These are phyloP conservation scores for Eucriotettix oculatus DNA, from an alignment of 2,888 invertebrate genomes.

Conservation along the genomic window DNA sequence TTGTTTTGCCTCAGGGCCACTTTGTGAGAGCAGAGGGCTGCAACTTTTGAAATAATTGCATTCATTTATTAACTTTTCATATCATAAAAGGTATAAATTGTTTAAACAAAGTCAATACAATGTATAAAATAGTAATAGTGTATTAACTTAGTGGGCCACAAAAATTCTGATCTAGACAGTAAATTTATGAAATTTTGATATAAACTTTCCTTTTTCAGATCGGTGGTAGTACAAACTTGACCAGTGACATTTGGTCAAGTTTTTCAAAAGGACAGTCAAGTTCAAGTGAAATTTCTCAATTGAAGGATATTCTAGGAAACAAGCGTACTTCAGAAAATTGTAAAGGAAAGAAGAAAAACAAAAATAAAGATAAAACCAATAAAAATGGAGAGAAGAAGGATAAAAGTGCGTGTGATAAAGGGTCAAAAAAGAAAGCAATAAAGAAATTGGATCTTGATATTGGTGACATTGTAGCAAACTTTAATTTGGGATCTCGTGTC, in stretches of 20 bases:
- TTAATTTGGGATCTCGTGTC: not conserved
- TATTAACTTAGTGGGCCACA: no score
- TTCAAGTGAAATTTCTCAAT: not conserved
- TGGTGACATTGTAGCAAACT: not conserved
- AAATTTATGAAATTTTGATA: not conserved
- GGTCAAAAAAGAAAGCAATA: slow-evolving; percentile 1
- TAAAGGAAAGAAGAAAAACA: slow-evolving; percentile 1
- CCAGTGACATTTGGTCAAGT: slow-evolving; percentile 7
- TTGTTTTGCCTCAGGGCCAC: no score
- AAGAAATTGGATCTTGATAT: not conserved
- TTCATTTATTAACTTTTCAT: no score
- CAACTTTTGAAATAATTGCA: no score
- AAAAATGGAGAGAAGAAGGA: not conserved
- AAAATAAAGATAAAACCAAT: not conserved
- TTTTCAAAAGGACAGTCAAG: not conserved
- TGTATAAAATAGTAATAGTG: no score
- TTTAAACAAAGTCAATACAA: no score
- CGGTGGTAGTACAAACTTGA: slow-evolving; percentile 3
- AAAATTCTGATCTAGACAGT: not conserved
- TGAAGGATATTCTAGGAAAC: not conserved
- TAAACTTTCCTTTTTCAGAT: not conserved
- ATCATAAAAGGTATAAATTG: no score
- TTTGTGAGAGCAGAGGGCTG: no score
- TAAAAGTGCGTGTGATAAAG: slow-evolving; percentile 1
- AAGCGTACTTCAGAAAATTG: not conserved